Conservation (phyloP, 2,797 vertebrate species). For the Limnodromus scolopaceus region DNA sequence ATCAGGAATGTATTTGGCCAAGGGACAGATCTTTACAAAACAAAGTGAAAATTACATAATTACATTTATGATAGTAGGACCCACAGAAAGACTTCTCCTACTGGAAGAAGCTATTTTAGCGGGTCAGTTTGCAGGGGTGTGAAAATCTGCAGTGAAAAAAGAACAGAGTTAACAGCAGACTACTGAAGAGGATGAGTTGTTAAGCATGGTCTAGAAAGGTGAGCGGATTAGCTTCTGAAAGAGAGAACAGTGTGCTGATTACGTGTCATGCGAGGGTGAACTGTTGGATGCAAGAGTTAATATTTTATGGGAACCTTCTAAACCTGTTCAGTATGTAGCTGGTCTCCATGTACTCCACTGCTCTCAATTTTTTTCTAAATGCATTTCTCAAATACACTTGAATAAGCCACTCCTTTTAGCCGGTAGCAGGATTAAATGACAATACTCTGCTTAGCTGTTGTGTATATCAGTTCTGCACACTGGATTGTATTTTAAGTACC, state of each 20-base stretch:
- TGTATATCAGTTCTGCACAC: neutral
- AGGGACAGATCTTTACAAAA: neutral
- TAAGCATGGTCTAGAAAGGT: neutral
- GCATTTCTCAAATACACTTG: neutral
- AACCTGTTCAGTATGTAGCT: neutral
- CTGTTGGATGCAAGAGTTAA: neutral
- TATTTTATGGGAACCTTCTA: conserved; percentile 24
- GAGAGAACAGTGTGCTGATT: neutral
- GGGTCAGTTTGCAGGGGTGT: neutral
- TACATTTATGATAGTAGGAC: neutral
- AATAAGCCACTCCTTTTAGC: neutral
- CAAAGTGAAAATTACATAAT: neutral
- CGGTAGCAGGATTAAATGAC: neutral
- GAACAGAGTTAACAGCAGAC: neutral
- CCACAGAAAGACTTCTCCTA: neutral
- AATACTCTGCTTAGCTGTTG: neutral
- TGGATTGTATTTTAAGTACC: neutral
- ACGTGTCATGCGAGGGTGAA: neutral
- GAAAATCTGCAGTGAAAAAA: neutral
- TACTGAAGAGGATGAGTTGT: neutral
- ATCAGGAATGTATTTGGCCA: neutral
- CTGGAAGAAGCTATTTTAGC: neutral
- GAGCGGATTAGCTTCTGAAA: neutral
- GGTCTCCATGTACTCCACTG: neutral
- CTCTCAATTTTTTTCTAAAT: neutral